A percentile compares a stretch with the other conserved stretches of the same genome.
phyloP scores from a whole-genome alignment of 2,113 vertebrate genomes.

The Pollachius pollachius region DNA sequence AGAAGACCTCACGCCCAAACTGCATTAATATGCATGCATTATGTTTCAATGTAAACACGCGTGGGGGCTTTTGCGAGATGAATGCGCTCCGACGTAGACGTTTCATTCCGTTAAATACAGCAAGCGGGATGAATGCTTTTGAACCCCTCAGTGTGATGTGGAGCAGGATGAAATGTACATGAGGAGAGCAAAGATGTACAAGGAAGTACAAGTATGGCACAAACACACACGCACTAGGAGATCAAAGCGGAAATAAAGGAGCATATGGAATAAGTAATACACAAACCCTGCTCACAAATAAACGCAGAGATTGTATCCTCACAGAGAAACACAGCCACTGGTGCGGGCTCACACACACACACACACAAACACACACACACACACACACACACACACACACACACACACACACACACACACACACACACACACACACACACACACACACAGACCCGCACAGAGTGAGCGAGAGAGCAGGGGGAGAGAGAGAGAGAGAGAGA shows the following conservation, averaged over 20 bases:
- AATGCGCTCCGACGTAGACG: not conserved
- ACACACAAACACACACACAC: slow-evolving; percentile 7
- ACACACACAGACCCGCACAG: not conserved
- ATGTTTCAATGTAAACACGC: not conserved
- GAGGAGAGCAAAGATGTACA: not conserved
- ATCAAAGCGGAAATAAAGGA: not conserved
- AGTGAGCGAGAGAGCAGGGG: slow-evolving; percentile 9
- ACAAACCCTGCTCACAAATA: too few relatives aligned
- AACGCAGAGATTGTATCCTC: too few relatives aligned
- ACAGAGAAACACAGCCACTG: too few relatives aligned
- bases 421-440: slow-evolving; percentile 9
- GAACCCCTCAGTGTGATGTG: not conserved
- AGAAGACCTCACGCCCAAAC: not conserved
- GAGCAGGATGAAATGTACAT: not conserved
- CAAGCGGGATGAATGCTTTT: not conserved
- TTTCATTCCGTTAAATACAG: not conserved
- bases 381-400: not conserved
- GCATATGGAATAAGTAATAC: not conserved
- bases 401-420: not conserved
- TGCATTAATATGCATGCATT: not conserved
- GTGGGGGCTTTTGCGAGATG: not conserved
- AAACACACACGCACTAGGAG: not conserved
- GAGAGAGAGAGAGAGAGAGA: slow-evolving; percentile 19
- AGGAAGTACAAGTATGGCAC: too few relatives aligned
- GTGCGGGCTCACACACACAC: not conserved